Evolutionary conservation across 2,888 invertebrate genomes (phyloP), one percentile per base, ranked within the genome.

Genomic region (Cantharis rustica): DNA sequence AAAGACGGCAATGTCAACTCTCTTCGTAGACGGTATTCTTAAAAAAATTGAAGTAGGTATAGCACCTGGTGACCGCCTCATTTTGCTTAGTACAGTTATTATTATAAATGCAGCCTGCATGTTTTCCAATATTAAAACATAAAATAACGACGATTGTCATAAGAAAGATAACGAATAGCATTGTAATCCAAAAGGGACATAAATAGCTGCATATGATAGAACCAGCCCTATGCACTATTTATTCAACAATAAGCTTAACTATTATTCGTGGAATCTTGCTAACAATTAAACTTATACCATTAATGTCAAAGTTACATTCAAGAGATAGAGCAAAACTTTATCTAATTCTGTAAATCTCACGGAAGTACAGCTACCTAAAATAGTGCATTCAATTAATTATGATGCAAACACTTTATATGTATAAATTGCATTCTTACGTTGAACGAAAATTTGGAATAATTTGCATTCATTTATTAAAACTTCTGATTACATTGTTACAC

Each of bases 261-360:
- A 61, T 63, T 20, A 73, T 73, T 73, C 73, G 31, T 47, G 69
- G 76, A 80, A 80, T 78, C 80, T 77, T 79, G 77, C 80, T 78
- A 80, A 80, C 81, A 81, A 80, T 81, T 81, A 80, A 81, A 81
- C 80, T 81, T 81, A 79, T 77, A 79, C 80, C 81, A 80, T 81
- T 81, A 82, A 80, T 78, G 81, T 82, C 81, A 82, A 80, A 80
- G 80, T 81, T 80, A 77, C 78, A 77, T 79, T 75, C 73, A 78
- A 73, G 75, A 78, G 66, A 73, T 73, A 73, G 75, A 78, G 73
- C 79, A 78, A 75, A 76, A 75, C 76, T 79, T 78, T 78, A 79
- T 79, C 79, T 80, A 80, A 80, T 80, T 80, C 75, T 62, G 69
- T 15, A 75, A 72, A 77, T 77, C 76, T 75, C 71, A 16, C n/a